These are phyloP conservation scores for Nymphalis urticae DNA, from an alignment of 2,888 invertebrate genomes.

Conservation along the genomic window DNA sequence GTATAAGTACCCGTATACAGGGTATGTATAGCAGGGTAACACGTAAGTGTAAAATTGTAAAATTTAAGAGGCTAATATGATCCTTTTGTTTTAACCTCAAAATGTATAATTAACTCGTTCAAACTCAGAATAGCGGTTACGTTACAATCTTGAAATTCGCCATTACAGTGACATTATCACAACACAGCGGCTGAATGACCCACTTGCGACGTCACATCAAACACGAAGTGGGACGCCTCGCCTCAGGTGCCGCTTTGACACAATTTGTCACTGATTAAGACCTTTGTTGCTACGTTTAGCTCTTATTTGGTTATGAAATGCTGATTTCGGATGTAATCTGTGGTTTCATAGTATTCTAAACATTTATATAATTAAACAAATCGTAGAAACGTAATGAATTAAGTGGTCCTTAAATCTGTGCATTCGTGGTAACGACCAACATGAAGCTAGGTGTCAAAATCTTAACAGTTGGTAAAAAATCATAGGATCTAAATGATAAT, in stretches of 20 bases:
- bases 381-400: no score
- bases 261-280: slow-evolving; percentile 24
- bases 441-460: no score
- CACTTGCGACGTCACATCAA: slow-evolving; percentile 10
- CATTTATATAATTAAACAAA: no score
- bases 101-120: neutral
- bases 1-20: no score
- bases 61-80: neutral
- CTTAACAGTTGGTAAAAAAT: no score
- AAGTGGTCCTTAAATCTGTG: no score
- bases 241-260: slow-evolving; percentile 18
- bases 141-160: slow-evolving; percentile 8
- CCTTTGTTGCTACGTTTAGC: slow-evolving; percentile 14
- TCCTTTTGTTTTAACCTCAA: neutral
- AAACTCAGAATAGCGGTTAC: neutral
- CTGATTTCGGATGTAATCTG: neutral
- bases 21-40: no score
- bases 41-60: no score
- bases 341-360: neutral
- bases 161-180: slow-evolving; percentile 5
- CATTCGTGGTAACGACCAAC: no score
- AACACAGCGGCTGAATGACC: slow-evolving; percentile 10
- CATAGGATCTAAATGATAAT: no score
- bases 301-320: slow-evolving; percentile 3
- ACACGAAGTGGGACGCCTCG: slow-evolving; percentile 4